These are phyloP conservation scores for Anabas testudineus DNA, from an alignment of 2,797 vertebrate genomes.

Conservation along the genomic window DNA sequence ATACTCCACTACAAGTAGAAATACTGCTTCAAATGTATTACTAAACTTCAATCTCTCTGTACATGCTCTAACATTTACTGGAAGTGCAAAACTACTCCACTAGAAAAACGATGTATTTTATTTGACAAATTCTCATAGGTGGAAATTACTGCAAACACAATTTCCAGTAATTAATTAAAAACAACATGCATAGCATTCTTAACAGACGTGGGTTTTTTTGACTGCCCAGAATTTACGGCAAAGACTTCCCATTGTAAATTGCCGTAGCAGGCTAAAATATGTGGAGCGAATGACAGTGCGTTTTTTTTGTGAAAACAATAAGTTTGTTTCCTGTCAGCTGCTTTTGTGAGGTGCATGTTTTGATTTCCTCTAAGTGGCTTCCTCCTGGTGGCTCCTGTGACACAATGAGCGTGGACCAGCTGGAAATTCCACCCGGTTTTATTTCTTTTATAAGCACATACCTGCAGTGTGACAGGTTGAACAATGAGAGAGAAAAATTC, in stretches of 20 bases:
- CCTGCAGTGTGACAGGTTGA: slow-evolving; percentile 3
- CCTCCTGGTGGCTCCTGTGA: slow-evolving; percentile 50
- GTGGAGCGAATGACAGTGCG: neutral
- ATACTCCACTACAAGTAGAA: too few species aligned
- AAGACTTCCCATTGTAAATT: neutral
- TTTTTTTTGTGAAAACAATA: slow-evolving; percentile 20
- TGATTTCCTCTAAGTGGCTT: slow-evolving; percentile 53
- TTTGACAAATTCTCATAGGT: too few species aligned
- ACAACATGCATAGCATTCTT: too few species aligned
- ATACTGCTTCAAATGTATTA: too few species aligned
- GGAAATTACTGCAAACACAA: too few species aligned
- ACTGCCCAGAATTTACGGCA: neutral
- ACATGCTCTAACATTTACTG: too few species aligned
- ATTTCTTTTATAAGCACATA: slow-evolving; percentile 10
- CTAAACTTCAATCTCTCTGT: too few species aligned
- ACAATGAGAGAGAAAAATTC: slow-evolving; percentile 1
- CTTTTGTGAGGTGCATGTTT: slow-evolving; percentile 38
- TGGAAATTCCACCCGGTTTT: slow-evolving; percentile 71
- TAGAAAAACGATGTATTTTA: too few species aligned
- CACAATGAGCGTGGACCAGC: slow-evolving; percentile 38
- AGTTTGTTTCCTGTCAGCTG: slow-evolving; percentile 48
- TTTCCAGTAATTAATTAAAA: too few species aligned
- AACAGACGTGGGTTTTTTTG: neutral
- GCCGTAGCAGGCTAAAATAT: neutral
- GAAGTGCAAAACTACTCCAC: too few species aligned